Evolutionary conservation across 2,888 invertebrate genomes (phyloP).

Genomic region (Tolmerus cingulatus): DNA sequence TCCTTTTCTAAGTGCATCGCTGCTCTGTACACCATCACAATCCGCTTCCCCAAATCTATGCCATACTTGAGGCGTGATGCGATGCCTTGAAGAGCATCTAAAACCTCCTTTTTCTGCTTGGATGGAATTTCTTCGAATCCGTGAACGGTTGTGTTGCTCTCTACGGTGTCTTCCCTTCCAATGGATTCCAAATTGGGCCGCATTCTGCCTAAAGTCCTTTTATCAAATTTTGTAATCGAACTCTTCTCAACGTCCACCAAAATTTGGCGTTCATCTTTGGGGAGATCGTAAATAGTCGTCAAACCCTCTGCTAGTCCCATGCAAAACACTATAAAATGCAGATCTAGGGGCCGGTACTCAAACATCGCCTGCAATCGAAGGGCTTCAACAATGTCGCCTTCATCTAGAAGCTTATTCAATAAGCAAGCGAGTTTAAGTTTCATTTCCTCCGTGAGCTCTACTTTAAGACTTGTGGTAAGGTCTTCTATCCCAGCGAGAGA

Average conservation of each 20-base stretch:
- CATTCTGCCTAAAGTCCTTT: slow-evolving; percentile 55
- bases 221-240: slow-evolving; percentile 60
- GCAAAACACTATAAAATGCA: slow-evolving; percentile 69
- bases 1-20: slow-evolving; percentile 68
- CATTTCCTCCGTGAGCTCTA: slow-evolving; percentile 55
- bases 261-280: slow-evolving; percentile 70
- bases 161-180: slow-evolving; percentile 54
- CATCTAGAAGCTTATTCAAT: slow-evolving; percentile 66
- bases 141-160: slow-evolving; percentile 55
- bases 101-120: slow-evolving; percentile 60
- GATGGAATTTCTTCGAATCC: slow-evolving; percentile 62
- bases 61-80: slow-evolving; percentile 67
- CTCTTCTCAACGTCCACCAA: slow-evolving; percentile 62
- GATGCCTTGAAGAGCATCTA: slow-evolving; percentile 65
- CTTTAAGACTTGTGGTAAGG: slow-evolving; percentile 56
- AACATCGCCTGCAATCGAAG: slow-evolving; percentile 66
- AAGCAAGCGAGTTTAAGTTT: slow-evolving; percentile 59
- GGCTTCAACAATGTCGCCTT: slow-evolving; percentile 68
- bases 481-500: slow-evolving; percentile 61
- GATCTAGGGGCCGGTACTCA: slow-evolving; percentile 63
- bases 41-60: slow-evolving; percentile 65
- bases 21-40: slow-evolving; percentile 68
- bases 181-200: slow-evolving; percentile 32
- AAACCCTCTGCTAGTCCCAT: slow-evolving; percentile 70
- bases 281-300: slow-evolving; percentile 67